Evolutionary conservation across 2,888 invertebrate species (phyloP).

Genomic region (Drosophila borealis): DNA sequence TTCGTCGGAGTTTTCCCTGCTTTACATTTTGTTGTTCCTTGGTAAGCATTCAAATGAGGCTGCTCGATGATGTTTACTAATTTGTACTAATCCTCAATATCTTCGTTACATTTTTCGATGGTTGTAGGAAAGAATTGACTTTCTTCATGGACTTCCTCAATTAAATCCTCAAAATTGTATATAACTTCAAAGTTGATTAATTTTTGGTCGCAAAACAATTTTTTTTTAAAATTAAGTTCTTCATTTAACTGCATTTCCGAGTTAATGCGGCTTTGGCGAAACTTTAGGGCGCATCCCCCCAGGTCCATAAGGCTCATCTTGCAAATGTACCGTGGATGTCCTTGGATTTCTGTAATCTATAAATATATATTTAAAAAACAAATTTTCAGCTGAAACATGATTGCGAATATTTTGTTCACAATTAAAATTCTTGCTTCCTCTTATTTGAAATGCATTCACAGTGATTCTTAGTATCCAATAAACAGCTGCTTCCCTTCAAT

Average conservation of each 20-base stretch:
- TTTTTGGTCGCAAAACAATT: neutral
- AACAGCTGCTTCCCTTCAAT: neutral
- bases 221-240: neutral
- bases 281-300: slow-evolving; percentile 29
- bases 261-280: slow-evolving; percentile 53
- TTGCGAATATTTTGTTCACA: neutral
- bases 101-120: too few relatives aligned
- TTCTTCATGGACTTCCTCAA: slow-evolving; percentile 2
- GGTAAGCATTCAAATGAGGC: too few relatives aligned
- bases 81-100: too few relatives aligned
- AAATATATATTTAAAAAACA: neutral
- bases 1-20: neutral
- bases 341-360: slow-evolving; percentile 2
- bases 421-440: slow-evolving; percentile 17
- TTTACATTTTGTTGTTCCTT: too few relatives aligned
- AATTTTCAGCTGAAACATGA: neutral
- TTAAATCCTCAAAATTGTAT: neutral
- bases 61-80: too few relatives aligned
- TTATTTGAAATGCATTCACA: slow-evolving; percentile 22
- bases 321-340: slow-evolving; percentile 36
- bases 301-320: slow-evolving; percentile 40
- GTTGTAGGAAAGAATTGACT: too few relatives aligned
- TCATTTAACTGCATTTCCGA: slow-evolving; percentile 43
- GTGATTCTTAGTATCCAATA: neutral
- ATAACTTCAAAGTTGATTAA: neutral